Percentiles rank a stretch among this genome's conserved stretches.
Conservation (phyloP, 1,140 invertebrate species). For the Subanguina moxae region DNA sequence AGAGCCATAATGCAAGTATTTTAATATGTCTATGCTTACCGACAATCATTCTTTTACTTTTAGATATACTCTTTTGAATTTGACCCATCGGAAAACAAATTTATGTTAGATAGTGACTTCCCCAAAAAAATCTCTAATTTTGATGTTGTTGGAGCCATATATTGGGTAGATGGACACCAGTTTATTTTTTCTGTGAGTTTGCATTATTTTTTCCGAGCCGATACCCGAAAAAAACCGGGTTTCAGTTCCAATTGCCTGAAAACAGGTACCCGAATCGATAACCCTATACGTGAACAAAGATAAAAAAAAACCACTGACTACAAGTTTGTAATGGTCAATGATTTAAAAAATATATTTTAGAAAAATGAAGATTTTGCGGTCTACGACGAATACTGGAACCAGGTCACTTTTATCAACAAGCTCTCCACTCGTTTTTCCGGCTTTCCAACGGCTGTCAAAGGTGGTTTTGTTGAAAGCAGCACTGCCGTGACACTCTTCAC, state of each 20-base stretch:
- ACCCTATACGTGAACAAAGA: too few relatives aligned
- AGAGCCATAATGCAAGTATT: slow-evolving; percentile 26
- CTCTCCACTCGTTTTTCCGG: slow-evolving; percentile 30
- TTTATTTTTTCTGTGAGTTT: slow-evolving; percentile 32
- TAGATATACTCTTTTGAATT: slow-evolving; percentile 35
- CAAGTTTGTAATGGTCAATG: too few relatives aligned
- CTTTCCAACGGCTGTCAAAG: slow-evolving; percentile 29
- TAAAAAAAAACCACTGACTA: too few relatives aligned
- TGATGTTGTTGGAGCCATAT: slow-evolving; percentile 32
- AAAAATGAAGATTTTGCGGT: slow-evolving; percentile 34
- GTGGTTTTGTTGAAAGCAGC: slow-evolving; percentile 19
- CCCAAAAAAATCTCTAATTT: slow-evolving; percentile 30
- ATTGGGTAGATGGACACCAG: slow-evolving; percentile 38
- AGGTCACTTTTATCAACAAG: slow-evolving; percentile 23
- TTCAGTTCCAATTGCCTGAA: too few relatives aligned
- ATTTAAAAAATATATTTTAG: slow-evolving; percentile 27
- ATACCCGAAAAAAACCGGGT: too few relatives aligned
- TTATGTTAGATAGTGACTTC: slow-evolving; percentile 19
- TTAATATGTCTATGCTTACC: neutral
- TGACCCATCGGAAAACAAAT: slow-evolving; percentile 5
- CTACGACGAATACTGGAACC: slow-evolving; percentile 42
- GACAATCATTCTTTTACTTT: slow-evolving; percentile 8
- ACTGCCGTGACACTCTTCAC: slow-evolving; percentile 1
- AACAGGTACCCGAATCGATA: too few relatives aligned
- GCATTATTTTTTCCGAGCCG: slow-evolving; percentile 11